Conservation (phyloP, 1,140 invertebrate genomes). For the Mesaphorura yosii region DNA sequence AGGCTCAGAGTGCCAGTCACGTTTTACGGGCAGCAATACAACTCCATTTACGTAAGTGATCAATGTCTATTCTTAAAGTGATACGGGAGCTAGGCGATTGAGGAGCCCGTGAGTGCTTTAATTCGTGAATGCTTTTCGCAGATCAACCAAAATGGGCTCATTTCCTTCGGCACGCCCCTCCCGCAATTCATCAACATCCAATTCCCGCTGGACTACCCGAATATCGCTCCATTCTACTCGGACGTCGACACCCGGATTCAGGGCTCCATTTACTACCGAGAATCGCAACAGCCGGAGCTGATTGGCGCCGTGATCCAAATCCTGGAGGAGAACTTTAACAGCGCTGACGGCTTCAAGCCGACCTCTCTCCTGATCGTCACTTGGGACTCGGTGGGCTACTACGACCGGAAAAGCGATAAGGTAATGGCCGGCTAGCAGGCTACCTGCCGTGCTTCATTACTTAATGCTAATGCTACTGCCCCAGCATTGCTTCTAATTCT, state of each 20-base stretch:
- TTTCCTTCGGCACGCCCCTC: constrained; percentile 80
- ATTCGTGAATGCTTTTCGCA: constrained; percentile 37
- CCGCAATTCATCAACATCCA: constrained; percentile 71
- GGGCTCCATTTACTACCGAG: constrained; percentile 65
- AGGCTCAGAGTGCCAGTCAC: constrained; percentile 50
- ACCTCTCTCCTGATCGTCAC: constrained; percentile 57
- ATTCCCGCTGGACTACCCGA: constrained; percentile 78
- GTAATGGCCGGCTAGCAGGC: too few species aligned
- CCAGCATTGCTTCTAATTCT: too few species aligned
- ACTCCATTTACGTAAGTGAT: constrained; percentile 59
- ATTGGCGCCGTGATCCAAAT: constrained; percentile 53
- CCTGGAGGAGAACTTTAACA: constrained; percentile 56
- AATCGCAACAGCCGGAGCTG: constrained; percentile 52
- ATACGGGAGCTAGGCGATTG: too few species aligned
- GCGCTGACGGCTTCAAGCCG: constrained; percentile 53
- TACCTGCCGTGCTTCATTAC: too few species aligned
- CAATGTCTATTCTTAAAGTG: not conserved
- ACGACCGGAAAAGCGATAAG: constrained; percentile 45
- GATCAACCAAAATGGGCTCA: constrained; percentile 81
- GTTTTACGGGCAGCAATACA: constrained; percentile 58
- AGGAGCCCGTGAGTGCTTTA: not conserved
- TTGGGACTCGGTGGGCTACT: constrained; percentile 61
- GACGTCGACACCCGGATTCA: constrained; percentile 70
- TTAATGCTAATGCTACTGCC: too few species aligned
- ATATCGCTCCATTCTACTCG: constrained; percentile 79